A percentile compares a stretch with the other conserved stretches of the same genome.
phyloP scores from a whole-genome alignment of 1,140 invertebrate genomes.

The Leptoteleia sp. region DNA sequence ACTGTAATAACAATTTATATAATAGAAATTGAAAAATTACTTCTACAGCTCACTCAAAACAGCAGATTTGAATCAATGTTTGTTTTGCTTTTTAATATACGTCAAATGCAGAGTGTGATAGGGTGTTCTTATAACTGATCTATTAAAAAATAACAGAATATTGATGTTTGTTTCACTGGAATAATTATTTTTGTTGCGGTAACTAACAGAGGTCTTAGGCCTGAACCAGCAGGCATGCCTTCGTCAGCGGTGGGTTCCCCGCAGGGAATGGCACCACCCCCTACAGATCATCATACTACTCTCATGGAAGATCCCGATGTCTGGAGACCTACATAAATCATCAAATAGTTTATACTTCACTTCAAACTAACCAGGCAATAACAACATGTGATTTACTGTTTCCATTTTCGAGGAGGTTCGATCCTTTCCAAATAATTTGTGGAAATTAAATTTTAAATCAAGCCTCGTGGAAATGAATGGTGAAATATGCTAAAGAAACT shows the following conservation, averaged over 20 bases:
- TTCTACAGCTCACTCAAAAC: too few species aligned
- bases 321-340: conserved; percentile 92
- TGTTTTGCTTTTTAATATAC: not conserved
- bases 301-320: conserved; percentile 94
- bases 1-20: too few species aligned
- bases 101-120: not conserved
- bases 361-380: conserved; percentile 81
- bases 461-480: too few species aligned
- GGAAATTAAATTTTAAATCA: too few species aligned
- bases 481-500: too few species aligned
- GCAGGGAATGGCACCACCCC: conserved; percentile 84
- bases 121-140: not conserved
- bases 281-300: conserved; percentile 87
- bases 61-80: too few species aligned
- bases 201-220: conserved; percentile 87
- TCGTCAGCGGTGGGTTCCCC: conserved; percentile 84
- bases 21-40: too few species aligned
- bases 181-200: conserved; percentile 59
- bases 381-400: conserved; percentile 70
- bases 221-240: conserved; percentile 91
- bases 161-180: conserved; percentile 20
- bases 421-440: not conserved
- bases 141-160: not conserved
- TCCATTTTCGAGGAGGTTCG: not conserved
- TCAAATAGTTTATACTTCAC: conserved; percentile 79